Percentiles rank a stretch among this genome's conserved stretches.
Evolutionary conservation across 2,888 invertebrate species (phyloP).

Genomic region (Theodoxus fluviatilis): DNA sequence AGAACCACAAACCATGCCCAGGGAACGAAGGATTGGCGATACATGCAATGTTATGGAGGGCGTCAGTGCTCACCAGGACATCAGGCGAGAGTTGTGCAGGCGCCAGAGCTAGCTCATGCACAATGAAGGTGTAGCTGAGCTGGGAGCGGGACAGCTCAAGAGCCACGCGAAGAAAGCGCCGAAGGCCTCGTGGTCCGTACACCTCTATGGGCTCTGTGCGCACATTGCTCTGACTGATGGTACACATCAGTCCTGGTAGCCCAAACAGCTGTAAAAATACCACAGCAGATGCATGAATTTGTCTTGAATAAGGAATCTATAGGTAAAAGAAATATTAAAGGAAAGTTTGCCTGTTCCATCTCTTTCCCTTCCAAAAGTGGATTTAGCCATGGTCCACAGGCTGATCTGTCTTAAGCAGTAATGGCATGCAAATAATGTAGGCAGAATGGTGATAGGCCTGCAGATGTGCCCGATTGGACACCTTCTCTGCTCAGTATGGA

Average conservation of each 20-base stretch:
- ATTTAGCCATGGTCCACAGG: no score
- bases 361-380: no score
- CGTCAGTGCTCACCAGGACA: conserved; percentile 35
- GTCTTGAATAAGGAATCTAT: conserved; percentile 10
- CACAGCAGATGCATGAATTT: not conserved
- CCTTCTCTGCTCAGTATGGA: no score
- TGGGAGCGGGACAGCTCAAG: conserved; percentile 60
- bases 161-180: conserved; percentile 57
- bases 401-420: no score
- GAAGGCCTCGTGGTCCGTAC: conserved; percentile 66
- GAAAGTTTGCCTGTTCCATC: no score
- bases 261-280: conserved; percentile 63
- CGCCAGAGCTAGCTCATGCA: conserved; percentile 63
- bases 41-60: not conserved
- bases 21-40: no score
- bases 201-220: conserved; percentile 57
- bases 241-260: conserved; percentile 66
- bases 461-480: no score
- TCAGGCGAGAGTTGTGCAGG: conserved; percentile 42
- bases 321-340: not conserved
- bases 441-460: no score
- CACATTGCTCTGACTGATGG: conserved; percentile 59
- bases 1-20: no score
- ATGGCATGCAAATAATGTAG: no score
- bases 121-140: conserved; percentile 57